phyloP scores from a whole-genome alignment of 2,888 invertebrate genomes.

The Dasysyrphus albostriatus region DNA sequence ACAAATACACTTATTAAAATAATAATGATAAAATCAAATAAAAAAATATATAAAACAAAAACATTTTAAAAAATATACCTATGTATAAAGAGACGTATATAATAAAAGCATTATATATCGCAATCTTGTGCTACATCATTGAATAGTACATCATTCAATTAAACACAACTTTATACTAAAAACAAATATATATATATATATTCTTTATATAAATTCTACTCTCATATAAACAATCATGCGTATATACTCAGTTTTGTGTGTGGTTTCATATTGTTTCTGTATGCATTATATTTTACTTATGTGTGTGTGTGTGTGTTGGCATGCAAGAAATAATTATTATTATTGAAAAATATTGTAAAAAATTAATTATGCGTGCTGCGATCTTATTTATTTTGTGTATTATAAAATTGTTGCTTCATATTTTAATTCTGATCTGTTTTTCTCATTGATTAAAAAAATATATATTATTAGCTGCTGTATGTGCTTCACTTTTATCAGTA shows the following conservation, averaged over 20 bases:
- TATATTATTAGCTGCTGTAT: conserved; percentile 32
- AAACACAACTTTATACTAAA: conserved; percentile 62
- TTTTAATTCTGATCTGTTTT: conserved; percentile 45
- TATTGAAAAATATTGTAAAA: conserved; percentile 36
- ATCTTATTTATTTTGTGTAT: conserved; percentile 43
- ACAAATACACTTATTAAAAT: conserved; percentile 62
- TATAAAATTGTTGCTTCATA: conserved; percentile 64
- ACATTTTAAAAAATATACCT: conserved; percentile 75
- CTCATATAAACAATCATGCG: conserved; percentile 46
- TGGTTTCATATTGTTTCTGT: background rate
- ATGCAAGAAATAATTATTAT: conserved; percentile 44
- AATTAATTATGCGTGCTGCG: conserved; percentile 59
- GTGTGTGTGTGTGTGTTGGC: conserved; percentile 44
- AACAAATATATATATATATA: conserved; percentile 65
- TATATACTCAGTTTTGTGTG: conserved; percentile 44
- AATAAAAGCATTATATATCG: conserved; percentile 68
- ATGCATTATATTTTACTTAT: conserved; percentile 13
- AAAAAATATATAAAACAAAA: conserved; percentile 56
- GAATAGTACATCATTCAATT: conserved; percentile 35
- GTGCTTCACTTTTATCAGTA: conserved; percentile 66
- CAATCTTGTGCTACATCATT: conserved; percentile 55
- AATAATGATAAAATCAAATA: conserved; percentile 66
- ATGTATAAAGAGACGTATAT: conserved; percentile 58
- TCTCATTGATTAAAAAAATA: conserved; percentile 36
- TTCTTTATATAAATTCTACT: conserved; percentile 66